Percentiles rank a stretch among this genome's conserved stretches.
Evolutionary conservation across 2,113 vertebrate genomes (phyloP).

Genomic region (Megalops atlanticus): DNA sequence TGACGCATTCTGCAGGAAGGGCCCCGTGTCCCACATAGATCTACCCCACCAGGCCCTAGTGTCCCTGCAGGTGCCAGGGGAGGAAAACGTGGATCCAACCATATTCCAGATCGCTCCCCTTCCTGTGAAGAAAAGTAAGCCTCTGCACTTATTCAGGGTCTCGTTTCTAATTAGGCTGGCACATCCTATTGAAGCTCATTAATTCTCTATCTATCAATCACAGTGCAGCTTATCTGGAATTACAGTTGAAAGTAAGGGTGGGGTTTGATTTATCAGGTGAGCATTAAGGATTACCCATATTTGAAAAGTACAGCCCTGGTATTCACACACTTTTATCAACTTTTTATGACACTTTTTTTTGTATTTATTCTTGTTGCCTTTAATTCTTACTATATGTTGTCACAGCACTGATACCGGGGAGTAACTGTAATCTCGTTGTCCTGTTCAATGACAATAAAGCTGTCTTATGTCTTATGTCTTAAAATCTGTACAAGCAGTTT

Average conservation of each 20-base stretch:
- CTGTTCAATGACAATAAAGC: no score
- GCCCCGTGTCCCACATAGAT: slow-evolving; percentile 74
- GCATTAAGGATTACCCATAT: no score
- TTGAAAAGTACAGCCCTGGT: no score
- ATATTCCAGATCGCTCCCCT: slow-evolving; percentile 75
- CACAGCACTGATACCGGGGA: no score
- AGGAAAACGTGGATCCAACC: slow-evolving; percentile 44
- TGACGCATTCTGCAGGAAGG: slow-evolving; percentile 76
- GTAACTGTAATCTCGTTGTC: no score
- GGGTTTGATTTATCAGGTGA: no score
- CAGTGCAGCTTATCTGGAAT: not conserved
- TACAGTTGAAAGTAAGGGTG: not conserved
- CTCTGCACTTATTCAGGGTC: not conserved
- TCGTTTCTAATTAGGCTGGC: not conserved
- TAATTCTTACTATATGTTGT: no score
- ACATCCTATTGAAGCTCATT: not conserved
- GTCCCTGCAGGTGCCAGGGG: slow-evolving; percentile 67
- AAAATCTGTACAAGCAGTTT: no score
- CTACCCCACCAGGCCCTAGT: slow-evolving; percentile 66
- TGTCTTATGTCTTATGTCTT: no score
- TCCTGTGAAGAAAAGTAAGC: slow-evolving; percentile 73
- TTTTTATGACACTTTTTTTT: no score
- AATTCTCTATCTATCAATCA: not conserved
- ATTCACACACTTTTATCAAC: no score
- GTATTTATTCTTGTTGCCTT: no score